phyloP scores from a whole-genome alignment of 1,140 invertebrate species.

The Platorchestia sp. region DNA sequence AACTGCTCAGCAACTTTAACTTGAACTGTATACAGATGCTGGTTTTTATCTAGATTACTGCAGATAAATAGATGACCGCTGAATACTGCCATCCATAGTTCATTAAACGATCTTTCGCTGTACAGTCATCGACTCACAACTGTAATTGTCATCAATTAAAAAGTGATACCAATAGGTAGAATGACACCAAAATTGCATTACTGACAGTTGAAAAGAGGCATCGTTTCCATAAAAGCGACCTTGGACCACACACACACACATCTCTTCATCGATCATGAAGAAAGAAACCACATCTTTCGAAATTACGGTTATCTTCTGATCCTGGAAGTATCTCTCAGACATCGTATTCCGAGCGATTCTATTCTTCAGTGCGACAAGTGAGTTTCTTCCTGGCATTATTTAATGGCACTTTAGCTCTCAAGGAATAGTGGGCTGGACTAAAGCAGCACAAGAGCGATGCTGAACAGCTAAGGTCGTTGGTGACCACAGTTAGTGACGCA shows the following conservation, averaged over 20 bases:
- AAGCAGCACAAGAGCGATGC: background rate
- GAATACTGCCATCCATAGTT: background rate
- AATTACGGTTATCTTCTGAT: background rate
- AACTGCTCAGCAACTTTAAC: background rate
- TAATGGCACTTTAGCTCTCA: background rate
- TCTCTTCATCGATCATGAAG: background rate
- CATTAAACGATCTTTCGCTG: background rate
- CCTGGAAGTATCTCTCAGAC: background rate
- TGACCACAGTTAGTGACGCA: slow-evolving; percentile 43
- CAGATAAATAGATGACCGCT: background rate
- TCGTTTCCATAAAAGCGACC: background rate
- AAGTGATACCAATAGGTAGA: background rate
- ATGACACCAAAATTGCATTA: background rate
- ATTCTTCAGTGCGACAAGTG: background rate
- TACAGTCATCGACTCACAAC: background rate
- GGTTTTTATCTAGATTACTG: background rate
- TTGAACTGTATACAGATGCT: background rate
- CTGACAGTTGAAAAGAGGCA: background rate
- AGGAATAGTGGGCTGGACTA: background rate
- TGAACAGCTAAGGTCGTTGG: background rate
- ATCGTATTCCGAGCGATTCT: background rate
- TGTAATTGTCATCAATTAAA: background rate
- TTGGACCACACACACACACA: background rate
- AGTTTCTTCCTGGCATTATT: background rate
- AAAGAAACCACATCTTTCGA: background rate